Evolutionary conservation across 2,888 invertebrate genomes (phyloP), one percentile per base, ranked within the genome.

Genomic region (Drosophila flavopinicola): DNA sequence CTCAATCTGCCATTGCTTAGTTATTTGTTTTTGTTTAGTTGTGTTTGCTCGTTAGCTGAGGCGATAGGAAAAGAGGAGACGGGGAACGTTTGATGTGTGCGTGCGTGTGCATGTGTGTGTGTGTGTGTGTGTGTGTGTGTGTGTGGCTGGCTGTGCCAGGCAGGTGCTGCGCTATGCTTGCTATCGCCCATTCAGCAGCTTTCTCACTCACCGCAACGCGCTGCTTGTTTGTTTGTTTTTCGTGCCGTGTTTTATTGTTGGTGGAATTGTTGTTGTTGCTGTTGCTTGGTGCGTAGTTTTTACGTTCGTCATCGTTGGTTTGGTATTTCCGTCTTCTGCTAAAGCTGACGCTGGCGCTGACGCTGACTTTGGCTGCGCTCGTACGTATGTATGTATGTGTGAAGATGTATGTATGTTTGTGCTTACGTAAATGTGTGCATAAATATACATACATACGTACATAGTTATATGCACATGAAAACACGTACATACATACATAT

Each of bases 271-370:
- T 47, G 47, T 64, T 60, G 56, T 54, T 59, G 75, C 25, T 77
- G 48, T 64, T 83, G 83, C 79, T 75, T 68, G 72, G 79, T 83
- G 87, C 87, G 82, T 82, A 85, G 82, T 83, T 85, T 85, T 85
- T 86, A 87, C 69, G 83, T 85, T 83, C 85, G 87, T 83, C 83
- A 83, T 83, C 87, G 67, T 79, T 84, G 65, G 76, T 77, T 73
- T 87, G 83, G 83, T 82, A 83, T 83, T 83, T 83, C 87, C 83
- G 83, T 87, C 87, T 83, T 87, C 66, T 82, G 85, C 70, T 53
- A 32, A 57, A 54, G 64, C 66, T 66, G 52, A 61, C 68, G 63
- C 51, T 56, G 58, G 29, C 64, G 59, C 30, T 48, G 41, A 61
- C 68, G 63, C 51, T 56, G 58, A 32, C 64, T 60, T 44, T 39